Conservation (phyloP, 2,113 vertebrate species). For the Scytalopus superciliaris region DNA sequence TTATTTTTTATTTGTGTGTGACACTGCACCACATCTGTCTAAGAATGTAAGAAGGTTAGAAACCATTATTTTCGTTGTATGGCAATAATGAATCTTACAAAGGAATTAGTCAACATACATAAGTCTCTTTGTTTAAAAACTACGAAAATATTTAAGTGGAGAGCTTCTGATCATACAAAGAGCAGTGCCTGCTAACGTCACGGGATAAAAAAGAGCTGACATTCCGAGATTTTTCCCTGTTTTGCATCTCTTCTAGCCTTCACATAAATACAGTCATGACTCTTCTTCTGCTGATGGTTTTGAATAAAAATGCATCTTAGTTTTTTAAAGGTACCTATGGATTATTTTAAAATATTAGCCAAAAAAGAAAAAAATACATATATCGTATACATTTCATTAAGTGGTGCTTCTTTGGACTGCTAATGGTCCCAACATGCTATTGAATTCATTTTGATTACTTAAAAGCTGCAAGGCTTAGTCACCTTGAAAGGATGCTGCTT, state of each 20-base stretch:
- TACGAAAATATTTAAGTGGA: constrained; percentile 36
- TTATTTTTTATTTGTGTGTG: constrained; percentile 10
- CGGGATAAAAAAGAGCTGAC: neutral
- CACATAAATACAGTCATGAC: neutral
- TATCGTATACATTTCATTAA: constrained; percentile 68
- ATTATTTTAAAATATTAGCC: constrained; percentile 42
- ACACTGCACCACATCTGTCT: constrained; percentile 17
- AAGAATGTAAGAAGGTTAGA: constrained; percentile 3
- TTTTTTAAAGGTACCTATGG: constrained; percentile 52
- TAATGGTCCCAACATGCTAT: constrained; percentile 48
- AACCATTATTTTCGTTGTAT: neutral
- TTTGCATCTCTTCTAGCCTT: constrained; percentile 17
- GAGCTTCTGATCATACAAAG: constrained; percentile 57
- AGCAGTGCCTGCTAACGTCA: constrained; percentile 7
- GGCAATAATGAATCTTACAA: constrained; percentile 14
- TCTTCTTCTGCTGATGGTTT: neutral
- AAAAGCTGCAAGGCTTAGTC: constrained; percentile 70
- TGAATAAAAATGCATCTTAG: neutral
- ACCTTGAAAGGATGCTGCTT: constrained; percentile 74
- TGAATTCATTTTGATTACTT: constrained; percentile 66
- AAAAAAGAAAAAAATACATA: neutral
- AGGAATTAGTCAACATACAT: constrained; percentile 39
- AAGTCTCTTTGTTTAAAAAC: constrained; percentile 42
- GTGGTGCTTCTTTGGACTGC: constrained; percentile 38
- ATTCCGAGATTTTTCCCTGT: constrained; percentile 18